phyloP scores from a whole-genome alignment of 1,140 invertebrate species.

The Diachasma alloeum region DNA sequence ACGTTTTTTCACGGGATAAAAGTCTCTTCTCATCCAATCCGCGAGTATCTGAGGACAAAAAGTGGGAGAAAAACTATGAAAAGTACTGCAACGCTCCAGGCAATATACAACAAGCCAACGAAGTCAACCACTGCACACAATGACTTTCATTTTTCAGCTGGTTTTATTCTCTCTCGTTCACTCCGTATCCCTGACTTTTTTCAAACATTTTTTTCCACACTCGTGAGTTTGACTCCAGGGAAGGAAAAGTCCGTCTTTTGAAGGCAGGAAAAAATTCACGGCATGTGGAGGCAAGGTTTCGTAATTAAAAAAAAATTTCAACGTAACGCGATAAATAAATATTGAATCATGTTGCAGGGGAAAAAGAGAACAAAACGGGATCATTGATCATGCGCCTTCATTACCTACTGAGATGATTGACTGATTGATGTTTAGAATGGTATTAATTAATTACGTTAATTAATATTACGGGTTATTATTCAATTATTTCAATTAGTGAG shows the following conservation, averaged over 20 bases:
- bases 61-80: not conserved
- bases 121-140: slow-evolving; percentile 8
- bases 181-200: not conserved
- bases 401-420: not conserved
- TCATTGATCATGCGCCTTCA: too few relatives aligned
- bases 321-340: too few relatives aligned
- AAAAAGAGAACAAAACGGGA: too few relatives aligned
- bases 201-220: not conserved
- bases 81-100: not conserved
- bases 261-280: not conserved
- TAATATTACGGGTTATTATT: not conserved
- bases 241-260: not conserved
- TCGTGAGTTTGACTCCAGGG: not conserved
- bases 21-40: not conserved
- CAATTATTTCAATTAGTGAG: not conserved
- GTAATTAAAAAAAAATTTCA: not conserved
- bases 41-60: not conserved
- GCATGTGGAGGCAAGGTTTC: not conserved
- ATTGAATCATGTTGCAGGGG: too few relatives aligned
- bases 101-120: not conserved
- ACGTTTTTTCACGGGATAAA: not conserved
- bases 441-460: not conserved
- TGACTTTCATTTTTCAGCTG: not conserved
- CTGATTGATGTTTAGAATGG: too few relatives aligned
- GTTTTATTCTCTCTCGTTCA: not conserved